Base-by-base conservation (phyloP, 2,113 vertebrate genomes). In the Prinia subflava region DNA sequence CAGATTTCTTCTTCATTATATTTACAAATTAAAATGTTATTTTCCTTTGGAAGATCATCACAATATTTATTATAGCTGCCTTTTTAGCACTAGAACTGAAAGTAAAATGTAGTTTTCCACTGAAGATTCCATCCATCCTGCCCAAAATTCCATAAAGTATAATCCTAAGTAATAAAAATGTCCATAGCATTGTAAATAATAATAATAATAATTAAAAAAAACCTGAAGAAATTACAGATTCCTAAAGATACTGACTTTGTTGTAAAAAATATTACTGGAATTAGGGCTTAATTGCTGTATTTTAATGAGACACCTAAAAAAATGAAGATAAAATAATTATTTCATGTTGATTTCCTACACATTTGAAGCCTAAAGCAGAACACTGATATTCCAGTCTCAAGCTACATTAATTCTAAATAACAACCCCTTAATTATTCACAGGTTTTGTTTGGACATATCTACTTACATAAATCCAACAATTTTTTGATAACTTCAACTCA, bases 401-500 rank as follows among this genome's bases (percentile, higher is more conserved):
- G 24, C 2, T 56, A 28, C 55, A 82, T 68, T 24, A 81, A 46
- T 79, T 93, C 82, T 79, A 56, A 86, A 87, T 87, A 76, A 84
- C 15, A 82, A 2, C 35, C 9, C 9, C 7, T 84, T 84, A 90
- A 79, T 82, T 82, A 81, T 62, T 92, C 78, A 70, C 39, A 92
- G 68, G 53, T 35, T 87, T 92, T 79, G 47, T 41, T 92, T 93
- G 78, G 69, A 59, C 35, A 33, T 78, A 62, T 33, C 65, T 78
- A 63, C 81, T 89, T 87, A 89, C 12, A 75, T 76, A 92, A 91
- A 93, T 69, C 41, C 64, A 94, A 96, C 52, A 93, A 60, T 90
- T 89, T 90, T 92, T 79, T 87, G 39, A 35, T 93, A 93, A 75
- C 57, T 93, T 60, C 74, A 91, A 37, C 87, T 93, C 90, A 89